phyloP scores from a whole-genome alignment of 1,140 invertebrate genomes.

The Drosophila ogumai region DNA sequence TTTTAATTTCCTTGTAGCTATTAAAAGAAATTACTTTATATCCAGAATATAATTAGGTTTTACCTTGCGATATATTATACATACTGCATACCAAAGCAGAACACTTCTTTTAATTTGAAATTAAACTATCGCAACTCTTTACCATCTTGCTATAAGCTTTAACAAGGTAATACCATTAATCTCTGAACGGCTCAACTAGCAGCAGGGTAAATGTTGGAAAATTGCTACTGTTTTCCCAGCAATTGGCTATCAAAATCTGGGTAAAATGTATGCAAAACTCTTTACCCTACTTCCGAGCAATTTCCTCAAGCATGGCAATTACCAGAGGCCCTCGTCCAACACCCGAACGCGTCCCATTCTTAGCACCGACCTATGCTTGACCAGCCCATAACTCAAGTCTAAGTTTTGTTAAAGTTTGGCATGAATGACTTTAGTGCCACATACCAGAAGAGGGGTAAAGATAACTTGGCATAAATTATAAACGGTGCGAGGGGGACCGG shows the following conservation, averaged over 20 bases:
- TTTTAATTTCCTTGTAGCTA: too few relatives aligned
- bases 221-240: constrained; percentile 62
- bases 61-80: neutral
- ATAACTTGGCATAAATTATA: constrained; percentile 73
- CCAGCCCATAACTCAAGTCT: constrained; percentile 57
- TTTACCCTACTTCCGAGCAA: constrained; percentile 47
- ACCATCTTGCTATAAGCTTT: constrained; percentile 6
- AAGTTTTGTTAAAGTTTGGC: constrained; percentile 53
- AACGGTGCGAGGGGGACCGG: constrained; percentile 33
- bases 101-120: constrained; percentile 2
- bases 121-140: neutral
- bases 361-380: constrained; percentile 34
- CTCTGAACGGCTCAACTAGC: constrained; percentile 30
- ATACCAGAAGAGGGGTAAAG: constrained; percentile 10
- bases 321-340: constrained; percentile 13
- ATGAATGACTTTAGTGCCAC: constrained; percentile 60
- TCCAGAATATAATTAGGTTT: neutral
- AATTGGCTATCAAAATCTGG: constrained; percentile 63
- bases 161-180: constrained; percentile 39
- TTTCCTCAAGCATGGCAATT: constrained; percentile 51
- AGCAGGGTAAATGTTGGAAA: constrained; percentile 32
- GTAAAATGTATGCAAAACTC: constrained; percentile 72
- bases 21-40: neutral
- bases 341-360: constrained; percentile 31
- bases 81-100: neutral